Conservation (phyloP, 2,113 vertebrate genomes). For the Meriones unguiculatus region DNA sequence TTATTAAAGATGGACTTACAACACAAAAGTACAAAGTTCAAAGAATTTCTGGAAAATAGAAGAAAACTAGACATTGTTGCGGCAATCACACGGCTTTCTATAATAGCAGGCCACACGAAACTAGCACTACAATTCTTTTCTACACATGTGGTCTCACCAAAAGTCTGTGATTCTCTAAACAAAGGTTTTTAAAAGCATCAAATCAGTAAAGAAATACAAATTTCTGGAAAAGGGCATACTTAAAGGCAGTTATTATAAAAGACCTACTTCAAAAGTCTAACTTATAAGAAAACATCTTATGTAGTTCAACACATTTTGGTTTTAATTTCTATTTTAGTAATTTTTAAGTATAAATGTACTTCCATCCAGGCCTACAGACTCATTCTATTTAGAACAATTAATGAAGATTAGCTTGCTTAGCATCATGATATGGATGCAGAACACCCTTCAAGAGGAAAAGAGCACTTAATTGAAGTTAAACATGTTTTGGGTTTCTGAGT, state of each 20-base stretch:
- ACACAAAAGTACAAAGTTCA: not conserved
- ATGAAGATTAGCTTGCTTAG: not conserved
- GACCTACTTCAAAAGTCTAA: not conserved
- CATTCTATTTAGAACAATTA: not conserved
- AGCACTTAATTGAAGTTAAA: constrained; percentile 50
- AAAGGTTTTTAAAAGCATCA: constrained; percentile 26
- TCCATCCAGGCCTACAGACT: not conserved
- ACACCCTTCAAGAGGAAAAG: constrained; percentile 8
- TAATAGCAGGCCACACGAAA: not conserved
- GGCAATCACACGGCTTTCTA: not conserved
- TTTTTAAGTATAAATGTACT: not conserved
- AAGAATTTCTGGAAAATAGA: not conserved
- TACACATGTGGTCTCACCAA: not conserved
- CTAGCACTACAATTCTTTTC: not conserved
- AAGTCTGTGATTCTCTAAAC: not conserved
- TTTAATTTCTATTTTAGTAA: not conserved
- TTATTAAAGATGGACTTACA: constrained; percentile 36
- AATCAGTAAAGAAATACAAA: constrained; percentile 22
- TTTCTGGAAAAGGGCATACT: not conserved
- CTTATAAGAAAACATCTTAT: not conserved
- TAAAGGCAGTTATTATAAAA: not conserved
- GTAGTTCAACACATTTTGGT: constrained; percentile 13
- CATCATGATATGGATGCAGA: not conserved
- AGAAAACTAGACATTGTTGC: not conserved
- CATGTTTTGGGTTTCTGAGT: constrained; percentile 44